Conservation (phyloP, 2,113 vertebrate genomes). For the Nothocercus nigrocapillus region DNA sequence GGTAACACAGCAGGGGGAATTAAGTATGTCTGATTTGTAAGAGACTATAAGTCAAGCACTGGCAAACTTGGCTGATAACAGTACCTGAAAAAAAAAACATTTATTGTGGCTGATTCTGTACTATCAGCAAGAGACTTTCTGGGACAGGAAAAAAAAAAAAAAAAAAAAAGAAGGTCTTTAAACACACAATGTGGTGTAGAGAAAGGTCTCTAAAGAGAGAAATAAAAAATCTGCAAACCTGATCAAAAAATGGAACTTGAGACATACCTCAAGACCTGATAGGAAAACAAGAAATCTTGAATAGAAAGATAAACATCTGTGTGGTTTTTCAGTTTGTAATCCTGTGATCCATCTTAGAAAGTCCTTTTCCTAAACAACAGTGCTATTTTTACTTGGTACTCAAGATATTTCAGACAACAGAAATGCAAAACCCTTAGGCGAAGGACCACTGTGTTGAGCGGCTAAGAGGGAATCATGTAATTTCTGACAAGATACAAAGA, state of each 20-base stretch:
- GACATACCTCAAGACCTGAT: neutral
- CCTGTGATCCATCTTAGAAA: neutral
- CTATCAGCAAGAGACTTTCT: neutral
- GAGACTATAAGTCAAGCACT: neutral
- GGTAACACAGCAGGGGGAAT: neutral
- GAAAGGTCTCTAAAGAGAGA: neutral
- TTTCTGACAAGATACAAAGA: neutral
- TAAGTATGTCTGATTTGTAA: neutral
- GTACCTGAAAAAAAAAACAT: neutral
- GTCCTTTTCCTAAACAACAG: neutral
- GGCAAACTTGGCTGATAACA: neutral
- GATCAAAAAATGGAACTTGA: neutral
- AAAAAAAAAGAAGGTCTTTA: neutral
- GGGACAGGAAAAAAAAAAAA: neutral
- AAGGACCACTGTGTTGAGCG: neutral
- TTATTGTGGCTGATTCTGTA: neutral
- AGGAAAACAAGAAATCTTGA: neutral
- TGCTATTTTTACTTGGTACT: neutral
- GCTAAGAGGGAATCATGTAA: neutral
- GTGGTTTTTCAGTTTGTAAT: neutral
- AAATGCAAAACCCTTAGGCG: neutral
- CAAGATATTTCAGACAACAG: neutral
- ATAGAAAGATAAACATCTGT: neutral
- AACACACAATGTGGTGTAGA: fast-evolving
- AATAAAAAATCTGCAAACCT: neutral